Conservation (phyloP, 1,140 invertebrate genomes). For the Drosophila setifemur region DNA sequence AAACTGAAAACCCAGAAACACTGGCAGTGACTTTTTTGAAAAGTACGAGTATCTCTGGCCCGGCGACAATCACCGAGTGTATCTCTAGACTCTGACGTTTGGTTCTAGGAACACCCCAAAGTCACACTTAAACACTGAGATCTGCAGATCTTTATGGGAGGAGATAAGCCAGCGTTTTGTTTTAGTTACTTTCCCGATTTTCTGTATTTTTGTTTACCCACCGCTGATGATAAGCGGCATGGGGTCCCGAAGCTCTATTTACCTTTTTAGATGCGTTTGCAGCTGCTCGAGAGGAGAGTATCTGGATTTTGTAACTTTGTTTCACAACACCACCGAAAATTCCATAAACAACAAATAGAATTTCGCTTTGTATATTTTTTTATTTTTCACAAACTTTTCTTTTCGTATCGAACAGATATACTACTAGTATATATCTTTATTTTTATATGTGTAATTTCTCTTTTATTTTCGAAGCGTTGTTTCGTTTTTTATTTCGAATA, state of each 20-base stretch:
- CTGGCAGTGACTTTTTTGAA: slow-evolving; percentile 21
- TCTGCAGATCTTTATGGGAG: slow-evolving; percentile 40
- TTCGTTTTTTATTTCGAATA: slow-evolving; percentile 16
- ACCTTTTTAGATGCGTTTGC: slow-evolving; percentile 64
- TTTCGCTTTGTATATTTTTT: slow-evolving; percentile 25
- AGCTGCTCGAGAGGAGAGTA: slow-evolving; percentile 25
- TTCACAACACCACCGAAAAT: slow-evolving; percentile 38
- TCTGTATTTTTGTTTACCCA: slow-evolving; percentile 39
- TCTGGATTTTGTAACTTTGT: slow-evolving; percentile 17
- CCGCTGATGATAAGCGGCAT: slow-evolving; percentile 46
- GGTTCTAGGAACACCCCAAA: slow-evolving; percentile 38
- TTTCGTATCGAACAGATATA: slow-evolving; percentile 1
- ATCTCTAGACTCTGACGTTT: slow-evolving; percentile 50
- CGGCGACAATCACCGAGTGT: slow-evolving; percentile 25
- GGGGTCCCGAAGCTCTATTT: slow-evolving; percentile 49
- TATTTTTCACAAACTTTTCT: slow-evolving; percentile 14
- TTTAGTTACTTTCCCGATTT: not conserved
- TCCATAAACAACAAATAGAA: slow-evolving; percentile 17
- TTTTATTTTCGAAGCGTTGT: slow-evolving; percentile 13
- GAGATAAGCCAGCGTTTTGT: slow-evolving; percentile 7
- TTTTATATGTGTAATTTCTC: not conserved
- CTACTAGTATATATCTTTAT: not conserved
- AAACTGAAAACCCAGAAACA: slow-evolving; percentile 24
- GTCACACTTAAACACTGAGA: slow-evolving; percentile 8
- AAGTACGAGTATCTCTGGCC: slow-evolving; percentile 41